Evolutionary conservation across 2,797 vertebrate species (phyloP).

Genomic region (Tangara arthus): DNA sequence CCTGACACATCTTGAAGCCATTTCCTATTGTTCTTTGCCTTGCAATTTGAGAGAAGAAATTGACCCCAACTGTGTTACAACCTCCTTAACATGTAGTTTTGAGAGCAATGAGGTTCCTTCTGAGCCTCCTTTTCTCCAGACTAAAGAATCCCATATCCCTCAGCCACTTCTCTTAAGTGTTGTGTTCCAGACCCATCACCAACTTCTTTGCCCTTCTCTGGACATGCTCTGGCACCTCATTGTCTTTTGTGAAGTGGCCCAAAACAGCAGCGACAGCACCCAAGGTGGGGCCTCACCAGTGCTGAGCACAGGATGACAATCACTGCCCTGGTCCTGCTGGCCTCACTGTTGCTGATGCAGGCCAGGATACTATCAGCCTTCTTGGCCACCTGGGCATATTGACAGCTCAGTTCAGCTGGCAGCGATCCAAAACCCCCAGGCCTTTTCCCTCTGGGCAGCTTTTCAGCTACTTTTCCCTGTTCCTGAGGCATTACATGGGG

Average conservation of each 20-base stretch:
- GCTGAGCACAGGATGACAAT: neutral
- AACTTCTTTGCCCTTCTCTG: neutral
- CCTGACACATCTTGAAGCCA: neutral
- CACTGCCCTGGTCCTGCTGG: neutral
- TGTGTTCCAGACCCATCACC: neutral
- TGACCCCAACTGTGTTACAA: neutral
- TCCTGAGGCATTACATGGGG: fast-evolving
- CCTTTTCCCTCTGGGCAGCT: neutral
- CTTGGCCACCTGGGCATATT: neutral
- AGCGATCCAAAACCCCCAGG: neutral
- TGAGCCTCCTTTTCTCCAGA: neutral
- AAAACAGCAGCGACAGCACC: neutral
- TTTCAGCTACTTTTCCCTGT: neutral
- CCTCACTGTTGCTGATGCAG: neutral
- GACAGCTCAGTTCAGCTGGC: neutral
- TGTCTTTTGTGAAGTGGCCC: neutral
- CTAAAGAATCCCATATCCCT: neutral
- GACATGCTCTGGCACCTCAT: neutral
- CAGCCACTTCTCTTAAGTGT: fast-evolving
- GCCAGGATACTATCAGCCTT: neutral
- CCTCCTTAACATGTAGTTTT: neutral
- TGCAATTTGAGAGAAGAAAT: neutral
- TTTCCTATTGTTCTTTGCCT: neutral
- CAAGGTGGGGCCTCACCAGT: neutral
- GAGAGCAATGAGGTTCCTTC: neutral